A percentile compares a stretch with the other conserved stretches of the same genome.
These are phyloP conservation scores for Plagodis dolabraria DNA, from an alignment of 2,888 invertebrate genomes.

Conservation along the genomic window DNA sequence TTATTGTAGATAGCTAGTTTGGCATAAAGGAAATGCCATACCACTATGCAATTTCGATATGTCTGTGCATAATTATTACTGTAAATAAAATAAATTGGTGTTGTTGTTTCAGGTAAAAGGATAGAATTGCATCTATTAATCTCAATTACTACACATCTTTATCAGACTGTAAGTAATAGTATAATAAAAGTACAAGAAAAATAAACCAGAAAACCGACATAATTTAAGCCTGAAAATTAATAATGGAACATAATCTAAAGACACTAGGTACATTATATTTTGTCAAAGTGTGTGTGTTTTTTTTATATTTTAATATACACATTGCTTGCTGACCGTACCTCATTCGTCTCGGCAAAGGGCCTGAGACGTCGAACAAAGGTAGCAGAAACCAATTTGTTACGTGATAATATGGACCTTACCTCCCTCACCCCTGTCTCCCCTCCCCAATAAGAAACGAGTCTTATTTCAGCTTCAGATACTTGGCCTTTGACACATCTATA, in stretches of 20 bases:
- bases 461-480: conserved; percentile 55
- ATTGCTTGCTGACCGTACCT: conserved; percentile 58
- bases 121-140: no score
- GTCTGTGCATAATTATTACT: no score
- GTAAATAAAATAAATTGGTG: no score
- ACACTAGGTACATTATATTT: background rate
- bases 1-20: no score
- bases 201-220: no score
- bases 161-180: background rate
- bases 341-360: conserved; percentile 66
- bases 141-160: background rate
- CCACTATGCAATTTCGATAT: no score
- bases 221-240: no score
- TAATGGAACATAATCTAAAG: no score
- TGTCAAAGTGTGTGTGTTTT: background rate
- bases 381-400: conserved; percentile 84
- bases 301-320: background rate
- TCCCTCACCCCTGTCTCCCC: conserved; percentile 30
- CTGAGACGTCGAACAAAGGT: conserved; percentile 77
- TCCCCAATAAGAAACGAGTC: conserved; percentile 60
- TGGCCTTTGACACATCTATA: conserved; percentile 50
- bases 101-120: no score
- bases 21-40: no score
- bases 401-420: conserved; percentile 78
- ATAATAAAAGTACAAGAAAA: no score